phyloP scores from a whole-genome alignment of 2,113 vertebrate species.

The Sterna hirundo region DNA sequence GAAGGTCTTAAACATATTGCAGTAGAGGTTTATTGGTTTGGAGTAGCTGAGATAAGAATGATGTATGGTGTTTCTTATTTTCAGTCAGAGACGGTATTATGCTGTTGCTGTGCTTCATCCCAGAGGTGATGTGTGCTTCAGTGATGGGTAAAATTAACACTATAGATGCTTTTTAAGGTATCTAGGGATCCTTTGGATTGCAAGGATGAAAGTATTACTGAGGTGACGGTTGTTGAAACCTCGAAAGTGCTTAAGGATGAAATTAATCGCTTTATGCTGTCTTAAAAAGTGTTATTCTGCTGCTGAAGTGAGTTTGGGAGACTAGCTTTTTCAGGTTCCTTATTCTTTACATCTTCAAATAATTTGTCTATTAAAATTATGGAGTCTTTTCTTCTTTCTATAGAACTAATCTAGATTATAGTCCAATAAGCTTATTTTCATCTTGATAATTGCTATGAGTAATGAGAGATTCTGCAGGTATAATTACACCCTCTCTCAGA shows the following conservation, averaged over 20 bases:
- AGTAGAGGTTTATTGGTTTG: background rate
- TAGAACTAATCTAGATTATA: background rate
- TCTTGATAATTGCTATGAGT: background rate
- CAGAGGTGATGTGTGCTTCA: background rate
- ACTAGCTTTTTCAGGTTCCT: background rate
- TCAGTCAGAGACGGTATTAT: background rate
- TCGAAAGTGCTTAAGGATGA: background rate
- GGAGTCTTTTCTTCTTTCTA: background rate
- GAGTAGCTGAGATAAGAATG: background rate
- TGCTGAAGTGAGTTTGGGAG: background rate
- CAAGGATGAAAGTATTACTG: background rate
- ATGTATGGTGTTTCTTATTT: background rate
- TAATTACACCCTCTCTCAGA: background rate
- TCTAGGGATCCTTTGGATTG: background rate
- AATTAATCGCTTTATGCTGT: background rate
- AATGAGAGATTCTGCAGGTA: background rate
- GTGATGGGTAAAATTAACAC: background rate
- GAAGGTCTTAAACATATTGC: background rate
- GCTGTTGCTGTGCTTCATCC: background rate
- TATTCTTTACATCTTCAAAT: background rate
- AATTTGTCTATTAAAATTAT: background rate
- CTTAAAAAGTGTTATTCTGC: background rate
- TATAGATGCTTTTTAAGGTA: background rate
- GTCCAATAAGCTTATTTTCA: background rate
- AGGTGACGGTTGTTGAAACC: background rate